A percentile compares a stretch with the other conserved stretches of the same genome.
These are phyloP conservation scores for Caranx melampygus DNA, from an alignment of 2,113 vertebrate species.

Conservation along the genomic window DNA sequence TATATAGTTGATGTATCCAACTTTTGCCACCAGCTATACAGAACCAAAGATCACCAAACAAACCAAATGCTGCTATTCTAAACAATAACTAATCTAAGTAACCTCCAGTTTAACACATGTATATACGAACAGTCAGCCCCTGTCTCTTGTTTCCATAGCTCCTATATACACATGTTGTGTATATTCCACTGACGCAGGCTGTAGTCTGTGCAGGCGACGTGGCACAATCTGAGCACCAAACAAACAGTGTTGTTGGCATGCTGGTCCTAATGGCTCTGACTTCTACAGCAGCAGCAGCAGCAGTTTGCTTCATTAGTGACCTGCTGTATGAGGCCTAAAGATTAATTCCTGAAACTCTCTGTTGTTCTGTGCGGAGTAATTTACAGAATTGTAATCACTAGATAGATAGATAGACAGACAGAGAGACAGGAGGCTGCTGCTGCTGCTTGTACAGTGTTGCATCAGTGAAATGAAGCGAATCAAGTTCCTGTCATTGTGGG, in stretches of 20 bases:
- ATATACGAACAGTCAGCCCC: neutral
- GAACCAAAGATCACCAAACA: neutral
- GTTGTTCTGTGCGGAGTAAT: too few species aligned
- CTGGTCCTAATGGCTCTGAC: constrained; percentile 36
- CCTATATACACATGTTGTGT: neutral
- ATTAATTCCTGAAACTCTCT: too few species aligned
- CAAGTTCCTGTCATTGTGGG: constrained; percentile 34
- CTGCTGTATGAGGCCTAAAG: constrained; percentile 2
- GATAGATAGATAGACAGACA: too few species aligned
- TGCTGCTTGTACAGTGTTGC: constrained; percentile 28
- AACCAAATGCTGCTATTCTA: neutral
- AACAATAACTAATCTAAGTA: neutral
- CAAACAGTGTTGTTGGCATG: constrained; percentile 39
- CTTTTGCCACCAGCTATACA: neutral
- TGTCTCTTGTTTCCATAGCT: constrained; percentile 7
- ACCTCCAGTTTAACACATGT: neutral
- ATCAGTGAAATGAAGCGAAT: constrained; percentile 23
- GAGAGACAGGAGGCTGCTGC: neutral
- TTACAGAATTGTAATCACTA: too few species aligned
- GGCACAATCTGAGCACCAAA: constrained; percentile 47
- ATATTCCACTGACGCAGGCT: constrained; percentile 26
- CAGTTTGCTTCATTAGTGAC: constrained; percentile 65
- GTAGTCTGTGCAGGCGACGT: constrained; percentile 62
- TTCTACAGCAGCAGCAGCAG: constrained; percentile 42
- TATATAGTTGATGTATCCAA: neutral